Evolutionary conservation across 2,888 invertebrate species (phyloP).

Genomic region (Dioctria linearis): DNA sequence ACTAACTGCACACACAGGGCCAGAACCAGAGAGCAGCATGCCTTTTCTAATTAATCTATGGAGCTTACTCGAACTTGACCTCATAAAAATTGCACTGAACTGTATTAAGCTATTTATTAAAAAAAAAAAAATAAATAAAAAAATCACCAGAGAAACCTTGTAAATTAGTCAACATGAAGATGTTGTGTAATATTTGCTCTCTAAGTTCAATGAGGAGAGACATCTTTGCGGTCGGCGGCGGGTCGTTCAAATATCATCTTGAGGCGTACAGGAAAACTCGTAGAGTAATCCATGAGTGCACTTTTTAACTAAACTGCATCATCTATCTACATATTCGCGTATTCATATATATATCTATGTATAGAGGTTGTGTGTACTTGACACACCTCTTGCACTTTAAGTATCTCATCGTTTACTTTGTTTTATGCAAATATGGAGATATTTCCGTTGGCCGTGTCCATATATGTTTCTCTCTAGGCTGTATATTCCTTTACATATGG

Average conservation of each 20-base stretch:
- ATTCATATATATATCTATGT: no score
- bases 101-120: no score
- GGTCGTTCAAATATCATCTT: slow-evolving; percentile 20
- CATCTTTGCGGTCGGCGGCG: slow-evolving; percentile 8
- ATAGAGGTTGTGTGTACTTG: neutral
- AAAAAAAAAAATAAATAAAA: neutral
- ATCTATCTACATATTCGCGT: neutral
- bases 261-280: neutral
- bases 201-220: slow-evolving; percentile 14
- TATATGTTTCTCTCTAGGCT: neutral
- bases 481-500: neutral
- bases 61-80: no score
- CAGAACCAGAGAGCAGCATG: no score
- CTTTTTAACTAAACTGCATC: slow-evolving; percentile 36
- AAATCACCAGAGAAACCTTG: neutral
- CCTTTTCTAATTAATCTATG: no score
- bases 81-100: no score
- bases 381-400: slow-evolving; percentile 46
- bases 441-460: slow-evolving; percentile 22
- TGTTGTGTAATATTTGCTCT: slow-evolving; percentile 48
- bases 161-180: slow-evolving; percentile 41
- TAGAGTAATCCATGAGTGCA: slow-evolving; percentile 17
- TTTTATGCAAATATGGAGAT: slow-evolving; percentile 44
- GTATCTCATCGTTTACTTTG: slow-evolving; percentile 41
- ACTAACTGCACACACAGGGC: no score